phyloP scores from a whole-genome alignment of 1,140 invertebrate species.

The Pogonus chalceus region DNA sequence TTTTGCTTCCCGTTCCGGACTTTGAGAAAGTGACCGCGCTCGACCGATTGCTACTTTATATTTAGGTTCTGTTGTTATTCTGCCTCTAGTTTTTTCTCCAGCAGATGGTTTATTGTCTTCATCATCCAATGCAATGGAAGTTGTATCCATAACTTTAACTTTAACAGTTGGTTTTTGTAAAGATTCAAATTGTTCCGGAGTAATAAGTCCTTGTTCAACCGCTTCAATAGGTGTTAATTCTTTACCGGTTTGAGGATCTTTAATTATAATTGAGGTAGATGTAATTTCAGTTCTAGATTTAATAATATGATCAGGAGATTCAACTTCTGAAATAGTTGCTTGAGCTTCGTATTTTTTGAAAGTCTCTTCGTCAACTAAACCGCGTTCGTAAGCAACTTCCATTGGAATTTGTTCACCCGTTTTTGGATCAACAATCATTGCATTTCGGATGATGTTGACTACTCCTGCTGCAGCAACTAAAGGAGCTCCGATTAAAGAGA shows the following conservation, averaged over 20 bases:
- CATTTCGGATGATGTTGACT: slow-evolving; percentile 42
- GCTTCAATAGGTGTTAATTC: slow-evolving; percentile 43
- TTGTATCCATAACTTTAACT: slow-evolving; percentile 28
- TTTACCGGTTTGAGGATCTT: slow-evolving; percentile 40
- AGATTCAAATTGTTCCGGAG: slow-evolving; percentile 31
- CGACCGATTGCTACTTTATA: slow-evolving; percentile 53
- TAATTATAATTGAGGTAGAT: slow-evolving; percentile 18
- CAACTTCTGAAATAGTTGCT: slow-evolving; percentile 21
- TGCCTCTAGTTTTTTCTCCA: slow-evolving; percentile 46
- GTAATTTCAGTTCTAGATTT: slow-evolving; percentile 13
- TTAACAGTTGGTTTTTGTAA: slow-evolving; percentile 15
- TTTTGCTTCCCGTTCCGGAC: slow-evolving; percentile 49
- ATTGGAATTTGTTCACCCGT: slow-evolving; percentile 65
- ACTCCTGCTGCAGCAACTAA: slow-evolving; percentile 50
- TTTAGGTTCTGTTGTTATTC: slow-evolving; percentile 54
- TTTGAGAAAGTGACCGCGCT: slow-evolving; percentile 41
- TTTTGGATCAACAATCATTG: slow-evolving; percentile 65
- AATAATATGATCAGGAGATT: slow-evolving; percentile 17
- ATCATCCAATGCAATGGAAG: slow-evolving; percentile 32
- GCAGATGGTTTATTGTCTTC: slow-evolving; percentile 36
- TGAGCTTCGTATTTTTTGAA: slow-evolving; percentile 45
- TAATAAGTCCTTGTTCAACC: slow-evolving; percentile 41
- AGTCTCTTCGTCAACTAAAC: slow-evolving; percentile 55
- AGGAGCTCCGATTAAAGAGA: slow-evolving; percentile 60
- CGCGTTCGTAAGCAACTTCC: slow-evolving; percentile 69